phyloP scores from a whole-genome alignment of 2,113 vertebrate species.

The Crypturellus undulatus region DNA sequence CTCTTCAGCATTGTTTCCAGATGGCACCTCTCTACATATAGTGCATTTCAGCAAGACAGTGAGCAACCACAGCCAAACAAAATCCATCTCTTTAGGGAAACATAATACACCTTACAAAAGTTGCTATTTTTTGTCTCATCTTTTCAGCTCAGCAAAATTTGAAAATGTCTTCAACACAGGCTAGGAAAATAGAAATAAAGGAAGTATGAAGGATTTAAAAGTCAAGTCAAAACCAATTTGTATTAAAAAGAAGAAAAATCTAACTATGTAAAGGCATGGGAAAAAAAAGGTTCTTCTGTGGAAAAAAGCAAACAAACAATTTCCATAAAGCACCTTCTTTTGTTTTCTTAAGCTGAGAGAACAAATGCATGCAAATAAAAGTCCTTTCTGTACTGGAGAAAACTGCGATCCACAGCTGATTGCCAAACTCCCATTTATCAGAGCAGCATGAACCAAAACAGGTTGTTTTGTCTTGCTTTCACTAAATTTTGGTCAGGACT shows the following conservation, averaged over 20 bases:
- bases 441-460: slow-evolving; percentile 24
- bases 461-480: slow-evolving; percentile 36
- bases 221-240: background rate
- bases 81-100: background rate
- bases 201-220: background rate
- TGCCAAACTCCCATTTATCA: slow-evolving; percentile 32
- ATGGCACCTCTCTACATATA: background rate
- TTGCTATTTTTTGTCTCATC: background rate
- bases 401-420: background rate
- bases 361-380: background rate
- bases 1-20: background rate
- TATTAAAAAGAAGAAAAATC: background rate
- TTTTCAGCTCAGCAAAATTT: background rate
- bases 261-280: background rate
- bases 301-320: background rate
- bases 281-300: background rate
- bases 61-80: background rate
- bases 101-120: background rate
- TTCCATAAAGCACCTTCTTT: background rate
- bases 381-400: background rate
- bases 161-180: background rate
- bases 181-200: background rate
- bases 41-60: background rate
- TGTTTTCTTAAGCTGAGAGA: background rate
- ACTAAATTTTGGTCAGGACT: slow-evolving; percentile 19